phyloP scores from a whole-genome alignment of 2,888 invertebrate genomes.

The Drosophila rellima region DNA sequence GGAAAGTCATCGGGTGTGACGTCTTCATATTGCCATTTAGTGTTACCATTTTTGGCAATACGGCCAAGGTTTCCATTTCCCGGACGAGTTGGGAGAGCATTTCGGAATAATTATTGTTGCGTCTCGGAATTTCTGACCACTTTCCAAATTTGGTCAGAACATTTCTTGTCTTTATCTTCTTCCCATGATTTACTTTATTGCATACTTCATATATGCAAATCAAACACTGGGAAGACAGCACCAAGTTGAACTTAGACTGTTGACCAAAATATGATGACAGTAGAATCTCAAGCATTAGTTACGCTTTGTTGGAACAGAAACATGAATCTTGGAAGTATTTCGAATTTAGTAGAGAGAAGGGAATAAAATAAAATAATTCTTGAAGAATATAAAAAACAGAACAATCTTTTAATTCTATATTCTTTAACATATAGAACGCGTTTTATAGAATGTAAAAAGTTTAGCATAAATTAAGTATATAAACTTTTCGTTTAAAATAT shows the following conservation, averaged over 20 bases:
- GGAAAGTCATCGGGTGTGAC: conserved; percentile 41
- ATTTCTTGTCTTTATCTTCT: conserved; percentile 41
- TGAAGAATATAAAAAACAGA: too few relatives aligned
- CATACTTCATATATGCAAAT: conserved; percentile 70
- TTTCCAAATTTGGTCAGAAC: conserved; percentile 64
- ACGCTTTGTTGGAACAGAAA: conserved; percentile 65
- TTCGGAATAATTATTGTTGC: conserved; percentile 2
- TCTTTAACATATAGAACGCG: too few relatives aligned
- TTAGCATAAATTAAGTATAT: too few relatives aligned
- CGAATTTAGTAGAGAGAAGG: neutral
- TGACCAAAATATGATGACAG: conserved; percentile 26
- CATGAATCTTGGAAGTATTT: too few relatives aligned
- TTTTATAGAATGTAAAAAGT: too few relatives aligned
- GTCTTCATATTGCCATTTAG: conserved; percentile 43
- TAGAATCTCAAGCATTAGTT: conserved; percentile 52
- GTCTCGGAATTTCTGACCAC: conserved; percentile 48
- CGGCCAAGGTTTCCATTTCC: conserved; percentile 67
- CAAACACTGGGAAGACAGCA: conserved; percentile 13
- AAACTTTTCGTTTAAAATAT: too few relatives aligned
- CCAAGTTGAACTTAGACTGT: conserved; percentile 24
- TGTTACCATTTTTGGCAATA: conserved; percentile 45
- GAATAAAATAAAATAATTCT: neutral
- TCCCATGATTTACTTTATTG: conserved; percentile 47
- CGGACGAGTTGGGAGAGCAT: conserved; percentile 32
- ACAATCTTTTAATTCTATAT: too few relatives aligned